These are phyloP conservation scores for Hoplostethus atlanticus DNA, from an alignment of 2,797 vertebrate genomes.

Conservation along the genomic window DNA sequence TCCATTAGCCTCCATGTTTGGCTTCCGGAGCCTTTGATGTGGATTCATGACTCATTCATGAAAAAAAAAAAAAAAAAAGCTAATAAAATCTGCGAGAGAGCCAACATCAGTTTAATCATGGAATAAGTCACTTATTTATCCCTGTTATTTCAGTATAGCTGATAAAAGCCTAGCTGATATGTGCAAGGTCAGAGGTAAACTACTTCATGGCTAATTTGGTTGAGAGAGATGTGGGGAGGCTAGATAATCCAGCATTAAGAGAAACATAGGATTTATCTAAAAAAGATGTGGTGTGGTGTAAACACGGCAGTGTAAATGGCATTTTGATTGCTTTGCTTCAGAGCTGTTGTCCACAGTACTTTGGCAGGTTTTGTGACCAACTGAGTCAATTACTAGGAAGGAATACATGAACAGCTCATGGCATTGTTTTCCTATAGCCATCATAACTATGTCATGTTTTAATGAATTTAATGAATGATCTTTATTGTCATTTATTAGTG, in stretches of 20 bases:
- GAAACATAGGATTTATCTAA: slow-evolving; percentile 47
- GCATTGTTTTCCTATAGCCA: neutral
- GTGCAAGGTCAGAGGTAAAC: slow-evolving; percentile 48
- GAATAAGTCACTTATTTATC: slow-evolving; percentile 75
- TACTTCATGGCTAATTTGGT: slow-evolving; percentile 45
- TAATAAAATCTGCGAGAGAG: slow-evolving; percentile 40
- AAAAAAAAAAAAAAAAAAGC: slow-evolving; percentile 36
- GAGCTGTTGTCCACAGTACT: neutral
- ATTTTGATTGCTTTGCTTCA: slow-evolving; percentile 26
- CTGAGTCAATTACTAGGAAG: slow-evolving; percentile 1
- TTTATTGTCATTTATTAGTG: neutral
- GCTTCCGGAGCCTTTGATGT: slow-evolving; percentile 37
- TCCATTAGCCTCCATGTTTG: slow-evolving; percentile 25
- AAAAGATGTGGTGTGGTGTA: slow-evolving; percentile 50
- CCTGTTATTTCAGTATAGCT: slow-evolving; percentile 47
- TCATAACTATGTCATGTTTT: neutral
- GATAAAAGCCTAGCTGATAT: slow-evolving; percentile 48
- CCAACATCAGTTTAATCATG: slow-evolving; percentile 50
- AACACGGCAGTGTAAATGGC: slow-evolving; percentile 44
- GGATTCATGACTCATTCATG: slow-evolving; percentile 19
- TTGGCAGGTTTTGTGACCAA: neutral
- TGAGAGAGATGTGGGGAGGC: slow-evolving; percentile 2
- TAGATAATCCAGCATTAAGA: no score
- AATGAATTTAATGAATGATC: neutral
- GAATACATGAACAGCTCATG: neutral